Percentiles rank a stretch among this genome's conserved stretches.
Evolutionary conservation across 2,113 vertebrate genomes (phyloP).

Genomic region (Zapus hudsonius): DNA sequence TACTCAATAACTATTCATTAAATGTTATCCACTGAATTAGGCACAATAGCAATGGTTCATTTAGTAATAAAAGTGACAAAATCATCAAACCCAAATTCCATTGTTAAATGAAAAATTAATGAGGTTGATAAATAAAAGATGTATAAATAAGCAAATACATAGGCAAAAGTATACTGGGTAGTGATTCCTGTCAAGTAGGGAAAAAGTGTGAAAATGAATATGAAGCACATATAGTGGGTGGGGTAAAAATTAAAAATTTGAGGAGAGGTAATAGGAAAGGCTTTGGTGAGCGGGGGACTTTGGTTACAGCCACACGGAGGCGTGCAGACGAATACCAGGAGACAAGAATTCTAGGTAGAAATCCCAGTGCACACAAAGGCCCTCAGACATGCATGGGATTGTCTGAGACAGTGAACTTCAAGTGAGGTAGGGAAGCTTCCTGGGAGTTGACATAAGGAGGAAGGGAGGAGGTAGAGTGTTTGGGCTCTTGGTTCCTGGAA

Average conservation of each 20-base stretch:
- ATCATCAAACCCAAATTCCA: not conserved
- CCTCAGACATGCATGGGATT: not conserved
- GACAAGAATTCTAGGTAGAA: not conserved
- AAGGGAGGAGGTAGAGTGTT: not conserved
- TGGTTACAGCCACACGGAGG: too few species aligned
- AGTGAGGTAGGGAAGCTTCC: not conserved
- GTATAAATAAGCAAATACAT: too few species aligned
- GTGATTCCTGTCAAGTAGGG: not conserved
- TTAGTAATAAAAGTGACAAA: not conserved
- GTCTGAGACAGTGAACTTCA: not conserved
- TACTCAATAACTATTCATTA: not conserved
- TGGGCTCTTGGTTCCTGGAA: not conserved
- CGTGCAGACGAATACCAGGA: not conserved
- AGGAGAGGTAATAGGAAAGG: not conserved
- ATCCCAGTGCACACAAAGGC: not conserved
- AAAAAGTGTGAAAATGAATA: not conserved
- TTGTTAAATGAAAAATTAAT: not conserved
- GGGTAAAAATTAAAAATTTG: not conserved
- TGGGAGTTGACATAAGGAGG: not conserved
- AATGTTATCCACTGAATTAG: not conserved
- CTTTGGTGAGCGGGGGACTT: not conserved
- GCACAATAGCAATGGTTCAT: not conserved
- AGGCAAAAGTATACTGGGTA: not conserved
- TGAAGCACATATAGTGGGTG: not conserved
- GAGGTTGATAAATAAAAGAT: constrained; percentile 3